Evolutionary conservation across 2,113 vertebrate species (phyloP).

Genomic region (Lophius piscatorius): DNA sequence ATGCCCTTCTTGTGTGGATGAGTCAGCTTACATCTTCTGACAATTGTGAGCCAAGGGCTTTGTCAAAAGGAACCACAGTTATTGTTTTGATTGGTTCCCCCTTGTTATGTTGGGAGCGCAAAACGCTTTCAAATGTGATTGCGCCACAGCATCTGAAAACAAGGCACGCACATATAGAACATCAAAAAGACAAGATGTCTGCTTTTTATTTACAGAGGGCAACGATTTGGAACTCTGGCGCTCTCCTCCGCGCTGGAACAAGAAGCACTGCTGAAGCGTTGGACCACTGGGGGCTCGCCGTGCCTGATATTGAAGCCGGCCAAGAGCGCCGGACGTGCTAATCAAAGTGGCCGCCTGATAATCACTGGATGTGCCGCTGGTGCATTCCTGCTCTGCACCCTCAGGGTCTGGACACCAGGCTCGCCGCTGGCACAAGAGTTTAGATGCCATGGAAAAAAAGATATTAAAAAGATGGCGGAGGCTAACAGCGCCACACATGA

Average conservation of each 20-base stretch:
- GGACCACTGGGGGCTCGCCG: slow-evolving; percentile 67
- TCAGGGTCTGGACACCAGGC: slow-evolving; percentile 55
- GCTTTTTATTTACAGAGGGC: slow-evolving; percentile 76
- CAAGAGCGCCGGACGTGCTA: slow-evolving; percentile 66
- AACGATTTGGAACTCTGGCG: slow-evolving; percentile 69
- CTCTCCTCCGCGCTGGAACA: slow-evolving; percentile 48
- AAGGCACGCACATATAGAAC: slow-evolving; percentile 68
- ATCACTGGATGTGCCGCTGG: slow-evolving; percentile 66
- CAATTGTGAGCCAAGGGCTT: slow-evolving; percentile 75
- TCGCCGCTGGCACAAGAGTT: slow-evolving; percentile 57
- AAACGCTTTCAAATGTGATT: slow-evolving; percentile 79
- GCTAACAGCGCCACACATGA: slow-evolving; percentile 66
- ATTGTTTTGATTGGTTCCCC: slow-evolving; percentile 74
- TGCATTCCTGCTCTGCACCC: slow-evolving; percentile 40
- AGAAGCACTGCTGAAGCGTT: slow-evolving; percentile 52
- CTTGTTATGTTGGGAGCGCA: slow-evolving; percentile 72
- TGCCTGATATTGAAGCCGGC: slow-evolving; percentile 70
- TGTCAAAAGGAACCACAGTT: slow-evolving; percentile 79
- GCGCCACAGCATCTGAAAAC: slow-evolving; percentile 68
- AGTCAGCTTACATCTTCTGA: slow-evolving; percentile 79
- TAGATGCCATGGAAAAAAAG: slow-evolving; percentile 30
- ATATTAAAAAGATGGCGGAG: slow-evolving; percentile 36
- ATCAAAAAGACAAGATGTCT: slow-evolving; percentile 75
- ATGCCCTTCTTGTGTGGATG: slow-evolving; percentile 79
- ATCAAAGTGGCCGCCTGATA: slow-evolving; percentile 65